Evolutionary conservation across 2,113 vertebrate species (phyloP).

Genomic region (Axis porcinus): DNA sequence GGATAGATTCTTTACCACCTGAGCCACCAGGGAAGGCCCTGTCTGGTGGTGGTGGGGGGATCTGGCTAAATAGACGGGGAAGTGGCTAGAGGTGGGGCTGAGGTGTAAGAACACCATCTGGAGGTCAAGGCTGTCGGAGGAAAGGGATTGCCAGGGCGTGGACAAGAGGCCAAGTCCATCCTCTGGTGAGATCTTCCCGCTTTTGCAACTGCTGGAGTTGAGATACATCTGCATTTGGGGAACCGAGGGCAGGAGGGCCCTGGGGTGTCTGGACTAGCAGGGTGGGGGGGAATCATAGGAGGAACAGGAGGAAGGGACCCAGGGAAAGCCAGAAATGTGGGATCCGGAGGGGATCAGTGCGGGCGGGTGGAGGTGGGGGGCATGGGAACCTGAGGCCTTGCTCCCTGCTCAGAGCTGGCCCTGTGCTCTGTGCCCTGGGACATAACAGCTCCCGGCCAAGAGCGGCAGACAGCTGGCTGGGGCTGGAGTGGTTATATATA

Average conservation of each 20-base stretch:
- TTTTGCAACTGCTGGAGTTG: neutral
- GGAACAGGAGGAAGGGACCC: neutral
- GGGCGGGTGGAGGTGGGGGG: rapidly evolving
- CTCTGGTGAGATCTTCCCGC: neutral
- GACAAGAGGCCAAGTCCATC: neutral
- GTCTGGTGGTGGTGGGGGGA: neutral
- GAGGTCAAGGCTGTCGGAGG: neutral
- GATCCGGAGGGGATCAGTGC: neutral
- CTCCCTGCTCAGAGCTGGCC: neutral
- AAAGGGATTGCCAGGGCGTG: rapidly evolving
- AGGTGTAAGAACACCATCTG: neutral
- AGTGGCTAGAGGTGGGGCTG: neutral
- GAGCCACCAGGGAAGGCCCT: neutral
- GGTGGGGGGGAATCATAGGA: neutral
- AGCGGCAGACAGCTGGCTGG: slow-evolving; percentile 58
- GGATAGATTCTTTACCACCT: neutral
- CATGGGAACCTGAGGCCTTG: rapidly evolving
- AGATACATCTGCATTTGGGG: neutral
- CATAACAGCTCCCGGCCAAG: neutral
- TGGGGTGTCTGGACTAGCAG: neutral
- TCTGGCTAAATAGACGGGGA: neutral
- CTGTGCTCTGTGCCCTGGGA: neutral
- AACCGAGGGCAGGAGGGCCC: rapidly evolving
- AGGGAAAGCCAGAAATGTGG: neutral
- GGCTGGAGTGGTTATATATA: slow-evolving; percentile 74